Conservation (phyloP, 30 jellyfish, hydroid and myxozoan genomes). For the Haliclystus octoradiatus region DNA sequence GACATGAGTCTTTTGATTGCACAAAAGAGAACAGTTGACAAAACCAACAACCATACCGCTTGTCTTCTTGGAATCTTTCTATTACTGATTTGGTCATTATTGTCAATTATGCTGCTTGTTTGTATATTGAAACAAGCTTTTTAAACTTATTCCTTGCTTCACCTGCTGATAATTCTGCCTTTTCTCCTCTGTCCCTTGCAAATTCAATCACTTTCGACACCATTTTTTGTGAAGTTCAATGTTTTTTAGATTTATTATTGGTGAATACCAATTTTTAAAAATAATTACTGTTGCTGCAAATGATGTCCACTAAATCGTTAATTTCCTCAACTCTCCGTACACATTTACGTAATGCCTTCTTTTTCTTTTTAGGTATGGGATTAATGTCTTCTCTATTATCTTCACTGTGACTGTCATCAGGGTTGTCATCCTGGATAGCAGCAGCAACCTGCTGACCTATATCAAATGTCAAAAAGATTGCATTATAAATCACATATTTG, state of each 20-base stretch:
- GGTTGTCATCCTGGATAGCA: no score
- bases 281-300: conserved; percentile 13
- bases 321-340: conserved; percentile 13
- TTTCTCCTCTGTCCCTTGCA: conserved; percentile 1
- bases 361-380: no score
- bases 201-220: conserved; percentile 8
- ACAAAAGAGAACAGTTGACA: conserved; percentile 25
- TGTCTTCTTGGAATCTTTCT: conserved; percentile 20
- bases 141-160: conserved; percentile 25
- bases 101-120: conserved; percentile 28
- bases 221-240: conserved; percentile 14
- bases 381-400: no score
- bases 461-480: no score
- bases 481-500: no score
- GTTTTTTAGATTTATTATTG: conserved; percentile 31
- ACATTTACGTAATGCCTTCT: no score
- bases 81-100: conserved; percentile 24
- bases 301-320: conserved; percentile 8
- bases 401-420: no score
- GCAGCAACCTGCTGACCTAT: no score
- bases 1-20: conserved; percentile 28
- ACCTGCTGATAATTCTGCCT: conserved; percentile 17
- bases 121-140: conserved; percentile 23
- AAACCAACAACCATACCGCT: conserved; percentile 23
- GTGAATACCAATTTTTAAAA: conserved; percentile 23